Conservation (phyloP, 2,888 invertebrate species). For the Platynereis dumerilii region DNA sequence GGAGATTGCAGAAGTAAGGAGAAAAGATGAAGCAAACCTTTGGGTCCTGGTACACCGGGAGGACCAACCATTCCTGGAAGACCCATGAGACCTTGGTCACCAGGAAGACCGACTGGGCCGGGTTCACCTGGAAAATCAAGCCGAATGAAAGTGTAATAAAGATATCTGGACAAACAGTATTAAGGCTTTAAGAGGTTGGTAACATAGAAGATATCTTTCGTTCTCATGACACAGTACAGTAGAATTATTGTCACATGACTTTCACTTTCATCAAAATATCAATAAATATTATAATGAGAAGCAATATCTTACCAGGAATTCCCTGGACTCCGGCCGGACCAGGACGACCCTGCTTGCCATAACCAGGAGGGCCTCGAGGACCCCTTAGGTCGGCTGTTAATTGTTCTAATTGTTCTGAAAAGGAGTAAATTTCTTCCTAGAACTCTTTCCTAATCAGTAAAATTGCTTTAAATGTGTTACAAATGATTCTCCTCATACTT, state of each 20-base stretch:
- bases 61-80: constrained; percentile 71
- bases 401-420: constrained; percentile 77
- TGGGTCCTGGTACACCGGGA: constrained; percentile 64
- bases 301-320: constrained; percentile 50
- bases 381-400: constrained; percentile 71
- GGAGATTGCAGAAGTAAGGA: too few species aligned
- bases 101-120: constrained; percentile 73
- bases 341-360: constrained; percentile 70
- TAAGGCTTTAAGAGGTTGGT: too few species aligned
- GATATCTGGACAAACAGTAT: neutral
- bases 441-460: neutral
- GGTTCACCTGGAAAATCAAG: constrained; percentile 68
- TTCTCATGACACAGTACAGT: too few species aligned
- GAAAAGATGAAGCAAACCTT: too few species aligned
- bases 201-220: too few species aligned
- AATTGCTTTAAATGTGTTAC: neutral
- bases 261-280: too few species aligned
- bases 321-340: constrained; percentile 68
- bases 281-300: too few species aligned
- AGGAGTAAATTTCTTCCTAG: too few species aligned
- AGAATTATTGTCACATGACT: too few species aligned
- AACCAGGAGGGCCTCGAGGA: constrained; percentile 74
- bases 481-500: constrained; percentile 41
- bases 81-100: constrained; percentile 74
- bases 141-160: too few species aligned